Evolutionary conservation across 1,140 invertebrate genomes (phyloP).

Genomic region (Drosophila santomea): DNA sequence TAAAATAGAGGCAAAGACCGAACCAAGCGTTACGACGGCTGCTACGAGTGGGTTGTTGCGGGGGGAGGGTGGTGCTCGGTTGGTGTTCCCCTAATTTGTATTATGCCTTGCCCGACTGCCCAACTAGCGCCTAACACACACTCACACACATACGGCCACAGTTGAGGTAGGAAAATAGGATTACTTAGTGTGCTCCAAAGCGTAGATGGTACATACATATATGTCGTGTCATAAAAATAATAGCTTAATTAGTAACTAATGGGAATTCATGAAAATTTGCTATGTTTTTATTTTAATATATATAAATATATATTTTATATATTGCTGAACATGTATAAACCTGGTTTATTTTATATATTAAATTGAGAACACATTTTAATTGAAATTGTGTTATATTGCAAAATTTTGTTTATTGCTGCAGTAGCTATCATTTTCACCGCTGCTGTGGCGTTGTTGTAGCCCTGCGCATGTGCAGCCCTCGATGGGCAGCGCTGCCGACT

Average conservation of each 20-base stretch:
- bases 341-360: no score
- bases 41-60: background rate
- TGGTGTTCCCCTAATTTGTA: conserved; percentile 39
- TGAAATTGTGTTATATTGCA: background rate
- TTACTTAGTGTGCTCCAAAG: background rate
- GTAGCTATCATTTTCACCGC: background rate
- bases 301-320: no score
- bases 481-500: background rate
- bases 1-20: conserved; percentile 25
- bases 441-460: background rate
- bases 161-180: background rate
- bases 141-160: background rate
- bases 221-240: no score
- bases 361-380: no score
- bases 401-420: background rate
- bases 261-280: no score
- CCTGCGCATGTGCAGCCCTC: background rate
- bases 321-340: no score
- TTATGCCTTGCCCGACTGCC: conserved; percentile 36
- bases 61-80: background rate
- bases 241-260: no score
- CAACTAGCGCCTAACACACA: conserved; percentile 14
- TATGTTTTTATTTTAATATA: no score
- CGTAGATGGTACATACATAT: no score
- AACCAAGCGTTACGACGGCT: conserved; percentile 22